Evolutionary conservation across 2,113 vertebrate species (phyloP), one percentile per base, ranked within the genome.

Genomic region (Oenanthe melanoleuca): DNA sequence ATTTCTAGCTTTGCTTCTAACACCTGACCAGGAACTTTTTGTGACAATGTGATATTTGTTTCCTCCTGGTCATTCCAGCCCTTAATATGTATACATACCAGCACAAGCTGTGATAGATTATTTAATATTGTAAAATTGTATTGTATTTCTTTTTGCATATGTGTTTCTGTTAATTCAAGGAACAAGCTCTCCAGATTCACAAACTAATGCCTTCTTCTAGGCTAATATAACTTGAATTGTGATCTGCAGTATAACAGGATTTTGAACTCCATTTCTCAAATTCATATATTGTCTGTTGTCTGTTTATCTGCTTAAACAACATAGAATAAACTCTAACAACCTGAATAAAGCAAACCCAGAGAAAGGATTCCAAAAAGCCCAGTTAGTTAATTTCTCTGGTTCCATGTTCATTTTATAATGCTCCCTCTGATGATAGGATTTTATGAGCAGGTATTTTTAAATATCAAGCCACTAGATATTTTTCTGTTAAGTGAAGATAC

Each of bases 241-340:
- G 40, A 78, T 94, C 89, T 96, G 69, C 63, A 88, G 16, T 91
- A 63, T 77, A 94, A 70, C 70, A 69, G 11, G 20, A 75, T 94
- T 97, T 93, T 93, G 52, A 55, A 64, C 28, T 91, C 80, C 21
- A 71, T 26, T 93, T 89, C 52, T 93, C 31, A 59, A 53, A 2
- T 5, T 87, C 37, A 16, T 59, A 9, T 38, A 15, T 17, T 47
- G 21, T n/a, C 45, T 89, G 14, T 42, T 74, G 40, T 6, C 28
- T 65, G 7, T 70, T 86, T 57, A 79, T 66, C 44, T 6, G 19
- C 34, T 71, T 85, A 59, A 61, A 91, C 14, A 45, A 67, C 15
- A 55, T 63, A 85, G 40, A 69, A 80, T 69, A 69, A 85, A 56
- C 34, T 66, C 44, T 45, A 64, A 45, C 6, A 81, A 22, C 28